Percentiles rank a stretch among this genome's conserved stretches.
Conservation (phyloP, 2,888 invertebrate genomes). For the Eucriotettix oculatus region DNA sequence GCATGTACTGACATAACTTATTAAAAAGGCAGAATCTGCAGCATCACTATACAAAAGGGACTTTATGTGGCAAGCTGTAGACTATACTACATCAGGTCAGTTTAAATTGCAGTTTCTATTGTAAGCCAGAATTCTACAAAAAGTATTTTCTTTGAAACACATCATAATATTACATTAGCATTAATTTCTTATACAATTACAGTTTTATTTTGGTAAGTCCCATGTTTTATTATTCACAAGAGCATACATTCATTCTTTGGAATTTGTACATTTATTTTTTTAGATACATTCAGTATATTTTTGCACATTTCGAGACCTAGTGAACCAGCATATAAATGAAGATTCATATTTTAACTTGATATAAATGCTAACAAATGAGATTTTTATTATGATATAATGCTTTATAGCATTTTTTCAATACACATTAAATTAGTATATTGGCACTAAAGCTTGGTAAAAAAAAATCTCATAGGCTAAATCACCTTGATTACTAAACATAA, state of each 20-base stretch:
- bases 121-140: no score
- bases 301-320: background rate
- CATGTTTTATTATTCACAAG: constrained; percentile 6
- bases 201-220: background rate
- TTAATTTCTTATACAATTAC: background rate
- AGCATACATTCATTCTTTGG: constrained; percentile 11
- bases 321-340: background rate
- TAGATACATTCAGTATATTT: background rate
- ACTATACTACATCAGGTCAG: no score
- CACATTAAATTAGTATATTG: no score
- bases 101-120: no score
- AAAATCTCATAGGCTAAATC: no score
- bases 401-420: background rate
- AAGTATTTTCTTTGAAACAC: background rate
- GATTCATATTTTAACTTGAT: background rate
- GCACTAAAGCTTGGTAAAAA: no score
- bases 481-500: no score
- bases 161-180: constrained; percentile 2
- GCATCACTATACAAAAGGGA: background rate
- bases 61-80: background rate
- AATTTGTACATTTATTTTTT: constrained; percentile 10
- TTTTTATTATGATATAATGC: background rate
- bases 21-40: background rate
- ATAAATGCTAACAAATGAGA: background rate
- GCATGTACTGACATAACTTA: background rate